Evolutionary conservation across 1,140 invertebrate species (phyloP).

Genomic region (Dryas iulia): DNA sequence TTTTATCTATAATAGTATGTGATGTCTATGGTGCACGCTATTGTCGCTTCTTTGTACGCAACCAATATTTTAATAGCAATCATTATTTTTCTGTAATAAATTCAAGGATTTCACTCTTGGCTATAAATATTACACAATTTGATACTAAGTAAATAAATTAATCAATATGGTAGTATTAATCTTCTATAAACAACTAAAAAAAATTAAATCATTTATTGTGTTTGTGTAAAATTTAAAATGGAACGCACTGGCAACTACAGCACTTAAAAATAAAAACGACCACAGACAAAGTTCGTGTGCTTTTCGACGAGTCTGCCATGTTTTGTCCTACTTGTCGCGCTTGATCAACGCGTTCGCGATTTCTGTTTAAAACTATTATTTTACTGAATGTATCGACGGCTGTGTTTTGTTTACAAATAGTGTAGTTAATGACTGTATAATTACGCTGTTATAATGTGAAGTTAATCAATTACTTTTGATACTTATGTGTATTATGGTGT

Average conservation of each 20-base stretch:
- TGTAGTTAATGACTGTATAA: constrained; percentile 65
- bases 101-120: neutral
- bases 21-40: constrained; percentile 41
- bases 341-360: constrained; percentile 76
- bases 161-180: neutral
- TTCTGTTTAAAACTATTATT: constrained; percentile 68
- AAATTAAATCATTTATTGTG: neutral
- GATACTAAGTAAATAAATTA: neutral
- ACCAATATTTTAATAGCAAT: neutral
- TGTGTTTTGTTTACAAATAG: constrained; percentile 78
- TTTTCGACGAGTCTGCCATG: constrained; percentile 78
- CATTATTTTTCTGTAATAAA: neutral
- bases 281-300: constrained; percentile 73
- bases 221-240: constrained; percentile 17
- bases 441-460: constrained; percentile 53
- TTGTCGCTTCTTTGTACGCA: constrained; percentile 34
- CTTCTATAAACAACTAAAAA: neutral
- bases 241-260: constrained; percentile 50
- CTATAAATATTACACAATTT: neutral
- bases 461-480: constrained; percentile 58
- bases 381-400: constrained; percentile 74
- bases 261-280: constrained; percentile 65
- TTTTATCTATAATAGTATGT: constrained; percentile 17
- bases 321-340: constrained; percentile 81
- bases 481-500: constrained; percentile 64